phyloP scores from a whole-genome alignment of 2,113 vertebrate genomes.

The Zosterops pallidus region DNA sequence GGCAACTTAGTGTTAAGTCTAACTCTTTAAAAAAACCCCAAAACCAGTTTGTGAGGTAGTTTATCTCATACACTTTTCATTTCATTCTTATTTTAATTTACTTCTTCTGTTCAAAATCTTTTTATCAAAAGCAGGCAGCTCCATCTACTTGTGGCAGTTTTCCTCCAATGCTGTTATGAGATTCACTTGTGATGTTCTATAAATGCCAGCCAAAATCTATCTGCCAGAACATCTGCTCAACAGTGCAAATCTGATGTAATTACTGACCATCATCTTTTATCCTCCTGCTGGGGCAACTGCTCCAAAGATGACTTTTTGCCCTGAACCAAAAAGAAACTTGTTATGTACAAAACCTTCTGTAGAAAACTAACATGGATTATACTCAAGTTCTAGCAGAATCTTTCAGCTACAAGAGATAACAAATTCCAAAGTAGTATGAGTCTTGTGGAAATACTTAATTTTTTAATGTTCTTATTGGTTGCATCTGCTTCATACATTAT shows the following conservation, averaged over 20 bases:
- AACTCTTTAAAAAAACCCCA: neutral
- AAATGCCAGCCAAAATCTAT: slow-evolving; percentile 82
- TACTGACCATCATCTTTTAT: slow-evolving; percentile 83
- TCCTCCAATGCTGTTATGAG: slow-evolving; percentile 59
- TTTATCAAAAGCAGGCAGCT: slow-evolving; percentile 41
- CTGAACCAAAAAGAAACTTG: slow-evolving; percentile 76
- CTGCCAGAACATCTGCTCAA: slow-evolving; percentile 79
- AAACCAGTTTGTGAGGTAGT: neutral
- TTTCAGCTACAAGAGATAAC: slow-evolving; percentile 49
- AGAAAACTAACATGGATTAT: slow-evolving; percentile 60
- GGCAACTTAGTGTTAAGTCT: neutral
- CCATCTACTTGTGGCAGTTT: slow-evolving; percentile 55
- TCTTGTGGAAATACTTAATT: slow-evolving; percentile 17
- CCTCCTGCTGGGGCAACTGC: slow-evolving; percentile 80
- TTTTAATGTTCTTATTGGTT: neutral
- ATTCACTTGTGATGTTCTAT: slow-evolving; percentile 66
- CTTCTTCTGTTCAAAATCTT: neutral
- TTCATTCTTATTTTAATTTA: neutral
- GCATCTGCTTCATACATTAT: neutral
- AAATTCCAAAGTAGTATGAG: slow-evolving; percentile 6
- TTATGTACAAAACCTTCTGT: slow-evolving; percentile 67
- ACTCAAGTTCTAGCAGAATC: slow-evolving; percentile 59
- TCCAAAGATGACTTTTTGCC: slow-evolving; percentile 79
- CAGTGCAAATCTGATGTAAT: slow-evolving; percentile 82
- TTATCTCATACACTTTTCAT: neutral